Conservation (phyloP, 1,140 invertebrate genomes). For the Drosophila pectinifera region DNA sequence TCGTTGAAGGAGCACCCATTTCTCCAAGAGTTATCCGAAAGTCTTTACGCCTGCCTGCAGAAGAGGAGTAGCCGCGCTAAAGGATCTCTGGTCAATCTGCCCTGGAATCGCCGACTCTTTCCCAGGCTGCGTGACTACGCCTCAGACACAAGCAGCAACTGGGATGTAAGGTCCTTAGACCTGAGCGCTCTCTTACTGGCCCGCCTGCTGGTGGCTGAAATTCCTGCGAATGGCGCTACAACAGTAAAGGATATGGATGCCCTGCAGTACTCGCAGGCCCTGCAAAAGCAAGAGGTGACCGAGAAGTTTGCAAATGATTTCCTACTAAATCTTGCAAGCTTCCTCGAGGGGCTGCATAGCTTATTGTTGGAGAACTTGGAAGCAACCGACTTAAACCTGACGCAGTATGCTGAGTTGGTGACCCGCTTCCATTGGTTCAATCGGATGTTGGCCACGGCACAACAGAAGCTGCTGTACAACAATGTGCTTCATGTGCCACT, state of each 20-base stretch:
- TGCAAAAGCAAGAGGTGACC: constrained; percentile 42
- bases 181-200: constrained; percentile 63
- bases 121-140: constrained; percentile 74
- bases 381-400: constrained; percentile 31
- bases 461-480: constrained; percentile 58
- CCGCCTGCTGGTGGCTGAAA: constrained; percentile 43
- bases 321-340: constrained; percentile 42
- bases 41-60: constrained; percentile 29
- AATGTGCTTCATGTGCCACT: constrained; percentile 65
- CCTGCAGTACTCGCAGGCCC: constrained; percentile 75
- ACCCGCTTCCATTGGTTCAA: constrained; percentile 74
- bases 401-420: constrained; percentile 45
- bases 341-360: constrained; percentile 45
- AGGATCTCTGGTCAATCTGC: constrained; percentile 35
- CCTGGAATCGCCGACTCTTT: constrained; percentile 77
- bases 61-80: not conserved
- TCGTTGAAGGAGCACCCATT: constrained; percentile 26
- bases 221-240: constrained; percentile 20
- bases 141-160: not conserved
- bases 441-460: constrained; percentile 56
- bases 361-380: constrained; percentile 33
- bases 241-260: constrained; percentile 53
- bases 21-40: constrained; percentile 26
- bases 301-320: constrained; percentile 71
- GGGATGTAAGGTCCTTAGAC: constrained; percentile 18